Conservation (phyloP, 2,797 vertebrate species). For the Clangula hyemalis region DNA sequence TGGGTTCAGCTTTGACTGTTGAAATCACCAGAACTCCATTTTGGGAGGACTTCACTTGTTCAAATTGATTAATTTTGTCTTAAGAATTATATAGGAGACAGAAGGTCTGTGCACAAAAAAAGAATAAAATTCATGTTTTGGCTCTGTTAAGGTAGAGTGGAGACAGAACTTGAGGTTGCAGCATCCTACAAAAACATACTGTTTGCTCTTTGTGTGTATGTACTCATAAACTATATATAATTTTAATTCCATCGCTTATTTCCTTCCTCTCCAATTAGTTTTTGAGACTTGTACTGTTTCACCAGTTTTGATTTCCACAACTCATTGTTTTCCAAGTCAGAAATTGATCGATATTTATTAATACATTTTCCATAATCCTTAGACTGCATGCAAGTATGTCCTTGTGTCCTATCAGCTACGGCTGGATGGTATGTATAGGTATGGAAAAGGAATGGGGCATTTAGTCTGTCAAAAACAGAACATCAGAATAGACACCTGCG, state of each 20-base stretch:
- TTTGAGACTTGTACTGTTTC: not conserved
- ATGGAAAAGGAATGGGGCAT: not conserved
- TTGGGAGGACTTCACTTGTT: not conserved
- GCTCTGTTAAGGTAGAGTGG: not conserved
- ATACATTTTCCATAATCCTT: not conserved
- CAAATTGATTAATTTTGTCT: not conserved
- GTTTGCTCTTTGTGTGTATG: not conserved
- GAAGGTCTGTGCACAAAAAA: not conserved
- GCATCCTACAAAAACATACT: not conserved
- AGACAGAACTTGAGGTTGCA: not conserved
- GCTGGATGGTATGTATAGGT: not conserved
- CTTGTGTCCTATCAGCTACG: not conserved
- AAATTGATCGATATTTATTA: not conserved
- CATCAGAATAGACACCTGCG: not conserved
- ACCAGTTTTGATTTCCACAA: not conserved
- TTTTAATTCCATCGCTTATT: not conserved
- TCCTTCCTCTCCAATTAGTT: not conserved
- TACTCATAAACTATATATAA: rapidly evolving
- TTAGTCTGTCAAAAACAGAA: not conserved
- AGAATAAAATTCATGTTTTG: not conserved
- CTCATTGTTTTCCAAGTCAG: not conserved
- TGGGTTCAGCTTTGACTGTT: not conserved
- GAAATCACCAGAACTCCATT: not conserved
- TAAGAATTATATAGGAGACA: not conserved
- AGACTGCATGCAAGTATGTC: not conserved